Evolutionary conservation across 2,797 vertebrate species (phyloP).

Genomic region (Poeciliopsis turneri): DNA sequence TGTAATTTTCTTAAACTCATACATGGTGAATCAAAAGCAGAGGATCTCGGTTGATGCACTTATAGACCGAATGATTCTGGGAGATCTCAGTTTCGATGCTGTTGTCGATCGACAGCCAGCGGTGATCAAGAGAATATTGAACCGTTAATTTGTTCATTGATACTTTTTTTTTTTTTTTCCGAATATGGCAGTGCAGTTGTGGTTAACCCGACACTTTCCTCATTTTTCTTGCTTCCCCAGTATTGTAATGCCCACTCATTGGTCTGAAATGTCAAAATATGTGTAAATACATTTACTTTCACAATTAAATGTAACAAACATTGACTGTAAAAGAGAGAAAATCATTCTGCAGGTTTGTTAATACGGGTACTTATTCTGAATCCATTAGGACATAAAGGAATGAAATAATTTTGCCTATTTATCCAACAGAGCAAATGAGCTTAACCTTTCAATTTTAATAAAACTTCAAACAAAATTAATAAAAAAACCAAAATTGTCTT

Average conservation of each 20-base stretch:
- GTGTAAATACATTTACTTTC: neutral
- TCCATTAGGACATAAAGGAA: neutral
- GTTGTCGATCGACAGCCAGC: neutral
- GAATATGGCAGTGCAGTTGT: neutral
- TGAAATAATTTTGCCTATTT: neutral
- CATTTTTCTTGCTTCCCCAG: neutral
- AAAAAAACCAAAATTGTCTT: neutral
- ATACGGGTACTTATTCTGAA: too few relatives aligned
- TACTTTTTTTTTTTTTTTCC: too few relatives aligned
- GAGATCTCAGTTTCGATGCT: neutral
- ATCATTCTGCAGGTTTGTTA: neutral
- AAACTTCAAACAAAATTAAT: neutral
- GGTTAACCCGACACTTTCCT: neutral
- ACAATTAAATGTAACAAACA: neutral
- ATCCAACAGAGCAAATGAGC: neutral
- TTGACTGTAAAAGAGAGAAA: neutral
- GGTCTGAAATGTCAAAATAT: neutral
- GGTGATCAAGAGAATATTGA: neutral
- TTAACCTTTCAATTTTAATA: neutral
- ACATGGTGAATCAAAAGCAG: neutral
- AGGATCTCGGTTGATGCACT: neutral
- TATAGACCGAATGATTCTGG: neutral
- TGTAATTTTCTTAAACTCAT: neutral
- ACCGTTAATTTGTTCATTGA: neutral
- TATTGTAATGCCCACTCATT: neutral